Percentiles rank a stretch among this genome's conserved stretches.
Evolutionary conservation across 2,888 invertebrate genomes (phyloP).

Genomic region (Acanthosepion esculentum): DNA sequence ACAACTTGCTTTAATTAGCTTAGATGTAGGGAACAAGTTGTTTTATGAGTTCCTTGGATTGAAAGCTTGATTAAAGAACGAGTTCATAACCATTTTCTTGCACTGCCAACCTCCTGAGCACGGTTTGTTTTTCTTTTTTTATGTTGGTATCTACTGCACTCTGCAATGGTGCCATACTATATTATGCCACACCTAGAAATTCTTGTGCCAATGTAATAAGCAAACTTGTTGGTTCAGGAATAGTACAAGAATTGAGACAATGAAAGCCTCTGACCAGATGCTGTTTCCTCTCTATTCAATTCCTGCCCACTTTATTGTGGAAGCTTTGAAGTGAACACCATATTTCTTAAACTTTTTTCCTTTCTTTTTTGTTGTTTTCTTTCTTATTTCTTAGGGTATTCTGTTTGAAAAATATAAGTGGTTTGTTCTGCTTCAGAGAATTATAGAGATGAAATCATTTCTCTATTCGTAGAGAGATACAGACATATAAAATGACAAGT

Average conservation of each 20-base stretch:
- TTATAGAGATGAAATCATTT: background rate
- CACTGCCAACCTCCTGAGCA: background rate
- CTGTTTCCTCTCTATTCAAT: background rate
- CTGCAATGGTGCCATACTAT: background rate
- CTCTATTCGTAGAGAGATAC: background rate
- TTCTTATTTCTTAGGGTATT: background rate
- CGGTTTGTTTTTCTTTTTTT: background rate
- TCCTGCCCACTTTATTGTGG: background rate
- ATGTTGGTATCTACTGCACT: background rate
- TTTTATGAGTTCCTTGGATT: too few relatives aligned
- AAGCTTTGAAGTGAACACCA: background rate
- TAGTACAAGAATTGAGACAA: background rate
- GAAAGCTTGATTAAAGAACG: too few relatives aligned
- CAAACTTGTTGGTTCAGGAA: background rate
- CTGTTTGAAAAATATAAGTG: background rate
- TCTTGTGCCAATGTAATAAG: background rate
- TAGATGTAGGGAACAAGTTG: too few relatives aligned
- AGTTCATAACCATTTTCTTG: background rate
- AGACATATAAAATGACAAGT: background rate
- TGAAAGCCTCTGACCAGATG: background rate
- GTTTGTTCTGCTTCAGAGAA: background rate
- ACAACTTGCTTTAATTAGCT: background rate
- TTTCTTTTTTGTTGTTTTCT: too few relatives aligned
- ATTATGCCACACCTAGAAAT: conserved; percentile 21
- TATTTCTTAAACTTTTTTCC: background rate